Evolutionary conservation across 2,888 invertebrate species (phyloP).

Genomic region (Pachycephus smyrnensis): DNA sequence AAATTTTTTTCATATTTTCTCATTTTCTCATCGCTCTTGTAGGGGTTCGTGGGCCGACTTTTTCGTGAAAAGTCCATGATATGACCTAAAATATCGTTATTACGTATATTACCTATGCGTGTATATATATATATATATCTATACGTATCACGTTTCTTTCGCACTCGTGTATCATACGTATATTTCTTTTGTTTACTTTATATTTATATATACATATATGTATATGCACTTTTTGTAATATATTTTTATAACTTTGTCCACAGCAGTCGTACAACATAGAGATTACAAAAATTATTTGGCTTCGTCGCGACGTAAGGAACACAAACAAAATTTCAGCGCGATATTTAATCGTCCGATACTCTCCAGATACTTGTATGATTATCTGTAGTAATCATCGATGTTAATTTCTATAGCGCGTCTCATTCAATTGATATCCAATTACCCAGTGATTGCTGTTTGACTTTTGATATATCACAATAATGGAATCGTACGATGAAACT

Average conservation of each 20-base stretch:
- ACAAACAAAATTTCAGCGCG: constrained; percentile 12
- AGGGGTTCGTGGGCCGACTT: neutral
- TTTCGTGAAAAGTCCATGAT: neutral
- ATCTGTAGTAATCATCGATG: neutral
- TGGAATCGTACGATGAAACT: neutral
- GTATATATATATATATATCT: constrained; percentile 6
- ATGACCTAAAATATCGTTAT: neutral
- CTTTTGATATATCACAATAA: neutral
- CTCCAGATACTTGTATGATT: neutral
- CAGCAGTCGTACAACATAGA: constrained; percentile 41
- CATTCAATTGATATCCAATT: neutral
- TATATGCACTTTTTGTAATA: constrained; percentile 30
- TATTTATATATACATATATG: constrained; percentile 29
- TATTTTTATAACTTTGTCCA: constrained; percentile 43
- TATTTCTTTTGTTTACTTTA: constrained; percentile 46
- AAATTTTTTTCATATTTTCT: neutral
- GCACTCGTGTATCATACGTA: constrained; percentile 16
- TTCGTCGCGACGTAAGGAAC: constrained; percentile 34
- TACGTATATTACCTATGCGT: constrained; percentile 7
- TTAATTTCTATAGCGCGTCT: neutral
- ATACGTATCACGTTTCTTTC: neutral
- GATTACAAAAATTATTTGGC: constrained; percentile 42
- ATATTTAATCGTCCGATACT: neutral
- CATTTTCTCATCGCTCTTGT: neutral
- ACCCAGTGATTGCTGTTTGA: neutral